Base-by-base conservation (phyloP, 1,140 invertebrate species). In the Drosophila lini region DNA sequence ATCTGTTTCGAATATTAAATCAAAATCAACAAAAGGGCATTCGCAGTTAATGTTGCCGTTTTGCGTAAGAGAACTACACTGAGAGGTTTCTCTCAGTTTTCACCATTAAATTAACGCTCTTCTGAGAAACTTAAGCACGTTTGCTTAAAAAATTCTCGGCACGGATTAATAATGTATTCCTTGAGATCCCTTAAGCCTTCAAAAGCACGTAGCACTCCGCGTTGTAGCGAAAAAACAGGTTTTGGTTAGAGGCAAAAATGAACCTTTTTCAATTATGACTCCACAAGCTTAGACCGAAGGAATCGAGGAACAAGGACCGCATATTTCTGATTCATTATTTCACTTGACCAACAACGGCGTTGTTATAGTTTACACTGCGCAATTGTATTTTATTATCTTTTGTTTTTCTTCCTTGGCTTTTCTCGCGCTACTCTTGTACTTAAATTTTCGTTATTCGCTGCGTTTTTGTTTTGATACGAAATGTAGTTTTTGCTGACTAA, bases 381-480 rank as follows among this genome's bases (percentile, higher is more conserved):
- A 38, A 19, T 34, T 52, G 53, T 42, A 47, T 53, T 61, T 75
- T 45, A 28, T 19, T 38, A 53, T 75, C 55, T 59, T 53, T 19
- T 38, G 45, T 75, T 47, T 59, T 53, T 40, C 8, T 44, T 41
- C 6, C 38, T 22, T 31, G 28, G 34, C 3, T 62, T 50, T 63
- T 42, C n/a, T 56, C 15, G 16, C 34, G 31, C 34, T 31, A 13
- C 36, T 52, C 25, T 61, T 56, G 56, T 32, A 28, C 41, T 50
- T 38, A 25, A 10, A 9, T 45, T 52, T 56, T 28, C 15, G 34
- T 50, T 53, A 25, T 65, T 52, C n/a, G 40, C 45, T 58, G 42
- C n/a, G 28, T 55, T 76, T 74, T 25, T 55, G 58, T 61, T 64
- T 81, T 82, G 78, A 41, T 69, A 74, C 63, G 77, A 56, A 48